Conservation (phyloP, 2,888 invertebrate genomes). For the Spilosoma lubricipeda region DNA sequence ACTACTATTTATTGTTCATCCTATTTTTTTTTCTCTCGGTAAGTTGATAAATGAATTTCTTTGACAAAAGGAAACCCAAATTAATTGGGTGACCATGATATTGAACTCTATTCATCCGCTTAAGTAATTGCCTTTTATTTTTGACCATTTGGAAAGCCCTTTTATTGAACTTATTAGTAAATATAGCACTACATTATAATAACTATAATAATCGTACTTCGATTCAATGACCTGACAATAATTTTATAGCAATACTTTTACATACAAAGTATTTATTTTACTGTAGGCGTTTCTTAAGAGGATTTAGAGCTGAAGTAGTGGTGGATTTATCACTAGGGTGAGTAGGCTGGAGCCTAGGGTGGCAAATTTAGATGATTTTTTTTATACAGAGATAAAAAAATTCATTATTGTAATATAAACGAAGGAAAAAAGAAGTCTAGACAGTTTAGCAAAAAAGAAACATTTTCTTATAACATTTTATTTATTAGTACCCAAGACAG, state of each 20-base stretch:
- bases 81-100: slow-evolving; percentile 22
- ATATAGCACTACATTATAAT: slow-evolving; percentile 15
- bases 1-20: slow-evolving; percentile 26
- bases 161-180: slow-evolving; percentile 21
- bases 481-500: no score
- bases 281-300: slow-evolving; percentile 38
- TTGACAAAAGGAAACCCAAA: slow-evolving; percentile 14
- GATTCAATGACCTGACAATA: slow-evolving; percentile 26
- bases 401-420: no score
- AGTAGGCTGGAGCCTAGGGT: no score
- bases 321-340: no score
- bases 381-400: no score
- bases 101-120: slow-evolving; percentile 17
- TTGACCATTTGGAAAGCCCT: slow-evolving; percentile 12
- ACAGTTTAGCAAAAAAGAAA: no score
- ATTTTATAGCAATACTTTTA: slow-evolving; percentile 32
- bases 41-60: slow-evolving; percentile 2
- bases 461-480: no score
- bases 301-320: no score
- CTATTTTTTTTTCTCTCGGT: slow-evolving; percentile 11
- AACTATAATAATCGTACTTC: slow-evolving; percentile 5
- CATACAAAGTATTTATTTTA: slow-evolving; percentile 5
- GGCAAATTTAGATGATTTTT: no score
- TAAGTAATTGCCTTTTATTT: slow-evolving; percentile 29
- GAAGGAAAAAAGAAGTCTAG: no score